phyloP scores from a whole-genome alignment of 2,797 vertebrate genomes.

The Sebastes variabilis region DNA sequence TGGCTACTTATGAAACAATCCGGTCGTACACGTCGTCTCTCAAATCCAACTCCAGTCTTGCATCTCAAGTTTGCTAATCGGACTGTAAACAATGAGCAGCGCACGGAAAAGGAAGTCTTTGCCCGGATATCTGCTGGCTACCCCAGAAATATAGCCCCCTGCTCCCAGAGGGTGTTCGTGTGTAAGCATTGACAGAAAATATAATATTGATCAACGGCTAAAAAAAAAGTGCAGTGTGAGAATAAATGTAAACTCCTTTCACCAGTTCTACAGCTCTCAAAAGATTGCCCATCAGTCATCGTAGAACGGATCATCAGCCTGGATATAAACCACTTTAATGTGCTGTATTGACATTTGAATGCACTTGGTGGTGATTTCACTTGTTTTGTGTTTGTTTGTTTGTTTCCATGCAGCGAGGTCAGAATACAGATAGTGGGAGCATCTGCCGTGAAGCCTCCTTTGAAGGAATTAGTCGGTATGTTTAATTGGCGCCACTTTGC shows the following conservation, averaged over 20 bases:
- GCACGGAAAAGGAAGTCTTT: background rate
- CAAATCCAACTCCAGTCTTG: background rate
- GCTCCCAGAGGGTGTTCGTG: too few relatives aligned
- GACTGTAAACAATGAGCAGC: too few relatives aligned
- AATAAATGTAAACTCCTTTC: background rate
- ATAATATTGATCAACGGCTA: background rate
- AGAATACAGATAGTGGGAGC: slow-evolving; percentile 92
- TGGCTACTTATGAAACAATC: background rate
- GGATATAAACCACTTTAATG: background rate
- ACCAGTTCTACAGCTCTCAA: background rate
- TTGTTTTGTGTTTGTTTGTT: slow-evolving; percentile 1
- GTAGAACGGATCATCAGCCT: background rate
- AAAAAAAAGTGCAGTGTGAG: background rate
- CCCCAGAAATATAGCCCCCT: too few relatives aligned
- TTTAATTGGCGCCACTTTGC: slow-evolving; percentile 60
- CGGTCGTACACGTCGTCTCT: background rate
- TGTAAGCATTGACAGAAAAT: too few relatives aligned
- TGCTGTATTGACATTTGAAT: background rate
- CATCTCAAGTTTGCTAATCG: background rate
- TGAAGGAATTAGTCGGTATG: slow-evolving; percentile 93
- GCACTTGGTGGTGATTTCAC: background rate
- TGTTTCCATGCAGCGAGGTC: slow-evolving; percentile 81
- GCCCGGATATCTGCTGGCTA: background rate
- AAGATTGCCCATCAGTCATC: background rate
- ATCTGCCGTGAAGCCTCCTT: slow-evolving; percentile 90